phyloP scores from a whole-genome alignment of 1,140 invertebrate species.

The Drosophila repletoides region DNA sequence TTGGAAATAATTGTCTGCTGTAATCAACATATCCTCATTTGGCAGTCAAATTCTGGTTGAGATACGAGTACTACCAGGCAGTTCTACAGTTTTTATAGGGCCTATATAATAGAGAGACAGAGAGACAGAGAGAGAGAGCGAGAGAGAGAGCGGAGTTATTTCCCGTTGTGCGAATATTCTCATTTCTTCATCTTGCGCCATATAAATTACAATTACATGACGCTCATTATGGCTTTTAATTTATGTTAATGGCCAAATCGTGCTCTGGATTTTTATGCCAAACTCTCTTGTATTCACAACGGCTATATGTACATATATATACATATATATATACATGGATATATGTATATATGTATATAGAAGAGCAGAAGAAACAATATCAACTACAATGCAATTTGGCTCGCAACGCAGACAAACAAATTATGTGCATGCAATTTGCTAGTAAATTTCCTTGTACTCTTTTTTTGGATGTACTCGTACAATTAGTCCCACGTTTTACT shows the following conservation, averaged over 20 bases:
- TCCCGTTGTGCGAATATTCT: slow-evolving; percentile 1
- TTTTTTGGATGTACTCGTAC: slow-evolving; percentile 29
- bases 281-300: too few relatives aligned
- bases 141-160: background rate
- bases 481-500: slow-evolving; percentile 69
- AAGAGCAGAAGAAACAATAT: slow-evolving; percentile 1
- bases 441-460: slow-evolving; percentile 30
- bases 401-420: slow-evolving; percentile 8
- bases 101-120: too few relatives aligned
- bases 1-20: slow-evolving; percentile 13
- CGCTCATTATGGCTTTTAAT: slow-evolving; percentile 76
- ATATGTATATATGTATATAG: too few relatives aligned
- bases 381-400: slow-evolving; percentile 47
- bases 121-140: too few relatives aligned
- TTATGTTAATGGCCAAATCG: slow-evolving; percentile 76
- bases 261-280: slow-evolving; percentile 48
- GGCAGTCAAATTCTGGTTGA: background rate
- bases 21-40: background rate
- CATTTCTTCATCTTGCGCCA: slow-evolving; percentile 24
- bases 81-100: too few relatives aligned
- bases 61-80: background rate
- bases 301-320: slow-evolving; percentile 2
- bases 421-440: slow-evolving; percentile 43
- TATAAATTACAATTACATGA: slow-evolving; percentile 78
- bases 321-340: too few relatives aligned